Evolutionary conservation across 2,797 vertebrate genomes (phyloP).

Genomic region (Crypturellus tataupa): DNA sequence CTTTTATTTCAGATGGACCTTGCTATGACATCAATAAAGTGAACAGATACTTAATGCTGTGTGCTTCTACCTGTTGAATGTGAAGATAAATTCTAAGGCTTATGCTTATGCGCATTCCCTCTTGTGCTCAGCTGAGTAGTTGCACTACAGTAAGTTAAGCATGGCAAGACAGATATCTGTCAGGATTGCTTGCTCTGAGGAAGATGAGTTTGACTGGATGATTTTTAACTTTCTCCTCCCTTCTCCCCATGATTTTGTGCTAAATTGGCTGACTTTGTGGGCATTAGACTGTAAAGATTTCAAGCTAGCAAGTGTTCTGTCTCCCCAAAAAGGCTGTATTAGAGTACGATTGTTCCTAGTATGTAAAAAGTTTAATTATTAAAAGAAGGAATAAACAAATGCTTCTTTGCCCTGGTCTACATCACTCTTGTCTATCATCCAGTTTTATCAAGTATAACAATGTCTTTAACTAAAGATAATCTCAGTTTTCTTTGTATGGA

Average conservation of each 20-base stretch:
- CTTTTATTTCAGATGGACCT: not conserved
- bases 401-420: not conserved
- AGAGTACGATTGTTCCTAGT: fast-evolving
- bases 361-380: not conserved
- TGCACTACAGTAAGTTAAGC: not conserved
- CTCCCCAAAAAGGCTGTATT: not conserved
- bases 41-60: not conserved
- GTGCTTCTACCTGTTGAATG: not conserved
- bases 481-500: not conserved
- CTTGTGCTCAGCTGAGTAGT: not conserved
- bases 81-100: not conserved
- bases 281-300: not conserved
- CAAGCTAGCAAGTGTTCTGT: not conserved
- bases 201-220: not conserved
- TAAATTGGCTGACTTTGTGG: not conserved
- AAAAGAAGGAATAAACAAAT: not conserved
- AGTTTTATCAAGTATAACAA: not conserved
- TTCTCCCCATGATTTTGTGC: not conserved
- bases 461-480: not conserved
- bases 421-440: not conserved
- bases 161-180: not conserved
- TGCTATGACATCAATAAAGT: not conserved
- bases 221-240: not conserved
- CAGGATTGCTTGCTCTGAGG: not conserved
- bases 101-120: not conserved